A percentile compares a stretch with the other conserved stretches of the same genome.
Evolutionary conservation across 2,888 invertebrate genomes (phyloP).

Genomic region (Leucoma salicis): DNA sequence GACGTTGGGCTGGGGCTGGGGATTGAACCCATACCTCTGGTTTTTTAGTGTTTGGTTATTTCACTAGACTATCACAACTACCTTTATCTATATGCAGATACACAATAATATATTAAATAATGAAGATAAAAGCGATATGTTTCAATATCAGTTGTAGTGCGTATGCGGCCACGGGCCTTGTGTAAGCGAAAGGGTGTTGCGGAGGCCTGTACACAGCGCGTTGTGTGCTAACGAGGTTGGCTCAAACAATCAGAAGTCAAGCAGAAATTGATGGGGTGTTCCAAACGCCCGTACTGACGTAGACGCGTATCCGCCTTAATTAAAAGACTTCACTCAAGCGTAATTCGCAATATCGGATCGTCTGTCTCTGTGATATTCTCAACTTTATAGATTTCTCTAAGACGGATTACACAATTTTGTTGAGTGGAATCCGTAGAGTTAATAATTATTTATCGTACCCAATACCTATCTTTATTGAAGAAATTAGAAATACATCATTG

Average conservation of each 20-base stretch:
- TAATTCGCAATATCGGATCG: conserved; percentile 67
- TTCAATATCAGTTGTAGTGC: conserved; percentile 24
- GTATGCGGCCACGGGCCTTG: conserved; percentile 22
- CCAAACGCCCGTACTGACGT: conserved; percentile 44
- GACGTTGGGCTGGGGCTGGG: no score
- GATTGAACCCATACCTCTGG: no score
- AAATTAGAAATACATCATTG: conserved; percentile 4
- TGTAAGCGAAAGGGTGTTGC: conserved; percentile 12
- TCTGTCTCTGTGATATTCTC: conserved; percentile 53
- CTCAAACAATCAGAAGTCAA: conserved; percentile 70
- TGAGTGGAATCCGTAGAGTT: conserved; percentile 23
- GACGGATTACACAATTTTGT: conserved; percentile 36
- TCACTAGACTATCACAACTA: no score
- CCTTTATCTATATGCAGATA: neutral
- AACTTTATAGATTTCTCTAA: conserved; percentile 44
- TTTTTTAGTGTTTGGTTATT: no score
- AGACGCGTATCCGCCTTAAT: conserved; percentile 58
- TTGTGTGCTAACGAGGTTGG: conserved; percentile 54
- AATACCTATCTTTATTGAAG: conserved; percentile 12
- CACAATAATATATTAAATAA: neutral
- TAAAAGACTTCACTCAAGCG: conserved; percentile 77
- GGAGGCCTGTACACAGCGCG: conserved; percentile 13
- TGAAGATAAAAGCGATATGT: conserved; percentile 14
- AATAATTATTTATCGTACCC: conserved; percentile 23
- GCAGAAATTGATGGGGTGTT: conserved; percentile 67